Conservation (phyloP, 2,888 invertebrate species). For the Dynastes grantii region DNA sequence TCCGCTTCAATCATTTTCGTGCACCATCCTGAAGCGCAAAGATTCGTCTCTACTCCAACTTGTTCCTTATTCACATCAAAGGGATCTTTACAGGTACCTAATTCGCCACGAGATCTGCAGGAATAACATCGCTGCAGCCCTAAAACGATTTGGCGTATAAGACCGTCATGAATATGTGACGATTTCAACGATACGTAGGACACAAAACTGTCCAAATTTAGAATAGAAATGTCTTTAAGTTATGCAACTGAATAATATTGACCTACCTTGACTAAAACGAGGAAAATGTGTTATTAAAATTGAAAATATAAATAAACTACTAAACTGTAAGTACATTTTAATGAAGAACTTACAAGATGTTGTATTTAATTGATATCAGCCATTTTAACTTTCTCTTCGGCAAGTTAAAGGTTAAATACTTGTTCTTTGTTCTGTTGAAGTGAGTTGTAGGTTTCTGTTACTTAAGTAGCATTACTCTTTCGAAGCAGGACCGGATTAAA, state of each 20-base stretch:
- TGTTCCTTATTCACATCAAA: constrained; percentile 85
- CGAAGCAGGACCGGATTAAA: constrained; percentile 19
- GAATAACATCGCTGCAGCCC: constrained; percentile 84
- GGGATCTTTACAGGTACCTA: constrained; percentile 91
- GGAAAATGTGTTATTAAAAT: constrained; percentile 52
- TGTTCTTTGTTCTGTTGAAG: constrained; percentile 14
- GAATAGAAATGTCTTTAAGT: not conserved
- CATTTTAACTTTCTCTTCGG: constrained; percentile 58
- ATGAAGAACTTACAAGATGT: constrained; percentile 39
- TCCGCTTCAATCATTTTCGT: constrained; percentile 90
- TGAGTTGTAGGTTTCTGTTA: constrained; percentile 3
- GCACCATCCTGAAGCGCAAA: constrained; percentile 94
- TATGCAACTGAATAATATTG: not conserved
- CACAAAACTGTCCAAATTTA: constrained; percentile 19
- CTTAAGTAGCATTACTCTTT: not conserved
- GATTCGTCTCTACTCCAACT: constrained; percentile 82
- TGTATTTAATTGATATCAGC: constrained; percentile 33
- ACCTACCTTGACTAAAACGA: constrained; percentile 55
- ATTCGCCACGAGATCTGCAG: constrained; percentile 89
- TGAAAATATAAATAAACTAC: constrained; percentile 47
- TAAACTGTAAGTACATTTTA: constrained; percentile 51
- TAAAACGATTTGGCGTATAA: constrained; percentile 66
- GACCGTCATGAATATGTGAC: constrained; percentile 10
- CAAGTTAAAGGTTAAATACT: constrained; percentile 42
- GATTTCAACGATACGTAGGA: constrained; percentile 45